phyloP scores from a whole-genome alignment of 2,797 vertebrate genomes.

The Streptopelia turtur region DNA sequence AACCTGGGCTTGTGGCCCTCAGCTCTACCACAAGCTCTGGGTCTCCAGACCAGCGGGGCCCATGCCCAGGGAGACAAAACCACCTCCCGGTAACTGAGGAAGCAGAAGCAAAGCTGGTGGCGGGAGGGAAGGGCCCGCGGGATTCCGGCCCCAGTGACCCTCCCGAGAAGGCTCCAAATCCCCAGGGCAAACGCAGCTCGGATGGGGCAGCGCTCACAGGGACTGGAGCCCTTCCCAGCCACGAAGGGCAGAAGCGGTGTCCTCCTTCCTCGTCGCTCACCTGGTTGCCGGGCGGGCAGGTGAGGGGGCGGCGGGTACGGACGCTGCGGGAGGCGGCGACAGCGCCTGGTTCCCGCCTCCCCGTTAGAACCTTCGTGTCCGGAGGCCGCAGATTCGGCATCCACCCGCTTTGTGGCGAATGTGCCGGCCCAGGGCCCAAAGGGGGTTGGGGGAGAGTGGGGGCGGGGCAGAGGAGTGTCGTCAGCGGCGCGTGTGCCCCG shows the following conservation, averaged over 20 bases:
- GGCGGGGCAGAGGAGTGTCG: accelerated
- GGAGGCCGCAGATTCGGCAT: neutral
- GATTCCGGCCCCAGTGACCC: neutral
- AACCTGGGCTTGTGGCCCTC: neutral
- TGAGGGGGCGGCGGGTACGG: accelerated
- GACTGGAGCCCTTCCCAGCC: too few species aligned
- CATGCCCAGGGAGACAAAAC: accelerated
- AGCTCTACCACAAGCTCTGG: too few species aligned
- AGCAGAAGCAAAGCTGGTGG: neutral
- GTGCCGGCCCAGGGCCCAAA: neutral
- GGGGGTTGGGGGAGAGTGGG: too few species aligned
- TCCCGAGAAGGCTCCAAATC: neutral
- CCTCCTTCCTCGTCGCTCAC: neutral
- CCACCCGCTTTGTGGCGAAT: neutral
- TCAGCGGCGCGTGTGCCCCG: too few species aligned
- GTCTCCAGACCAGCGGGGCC: too few species aligned
- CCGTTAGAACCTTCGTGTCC: neutral
- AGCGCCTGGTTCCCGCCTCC: neutral
- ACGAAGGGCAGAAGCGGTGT: accelerated
- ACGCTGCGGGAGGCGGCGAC: accelerated
- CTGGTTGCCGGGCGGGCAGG: neutral
- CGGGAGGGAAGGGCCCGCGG: neutral
- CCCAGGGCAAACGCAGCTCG: neutral
- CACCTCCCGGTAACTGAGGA: too few species aligned
- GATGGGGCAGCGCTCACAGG: neutral